Base-by-base conservation (phyloP, 2,797 vertebrate genomes). In the Eidolon dupreanum region DNA sequence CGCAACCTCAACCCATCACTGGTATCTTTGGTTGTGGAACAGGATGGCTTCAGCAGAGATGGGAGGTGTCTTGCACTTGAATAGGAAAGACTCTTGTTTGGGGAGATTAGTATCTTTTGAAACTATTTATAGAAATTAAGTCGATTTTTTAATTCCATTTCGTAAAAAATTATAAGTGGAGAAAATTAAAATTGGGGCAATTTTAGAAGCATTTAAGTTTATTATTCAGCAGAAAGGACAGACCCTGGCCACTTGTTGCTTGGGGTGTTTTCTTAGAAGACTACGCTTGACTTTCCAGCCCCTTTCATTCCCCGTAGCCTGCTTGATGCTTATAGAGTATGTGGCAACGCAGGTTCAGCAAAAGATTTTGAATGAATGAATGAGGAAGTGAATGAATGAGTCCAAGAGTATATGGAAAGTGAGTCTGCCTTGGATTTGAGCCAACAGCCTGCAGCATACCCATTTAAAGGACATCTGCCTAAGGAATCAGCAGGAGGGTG, bases 81-180 rank as follows among this genome's bases (percentile, higher is more conserved):
- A 51, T 11, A 41, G 28, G 43, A 81, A 74, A 68, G 53, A n/a
- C 77, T 91, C 28, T 90, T 74, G 36, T 78, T 22, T 83, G 22
- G 4, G 22, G 26, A 2, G 19, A 66, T 46, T 5, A 26, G 2
- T 0, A 51, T 79, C 53, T 89, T 28, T 41, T 90, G 74, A 61
- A 95, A 82, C 28, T 53, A 13, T 79, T 66, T 93, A 4, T 79
- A 4, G 26, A 92, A 95, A 53, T 90, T 49, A 59, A 77, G 22
- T 65, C 70, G 63, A 74, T 65, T 92, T 97, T 93, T 95, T 78
- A 49, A 41, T 95, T 92, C 3, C 51, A 59, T 53, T 95, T 96
- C 89, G 79, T 84, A 92, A 94, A 93, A 88, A 90, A 94, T 49
- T 43, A n/a, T 0, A 43, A 33, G 66, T 70, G 78, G 63, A 51